Conservation (phyloP, 23 tunicate genomes). For the Corella eumyota region DNA sequence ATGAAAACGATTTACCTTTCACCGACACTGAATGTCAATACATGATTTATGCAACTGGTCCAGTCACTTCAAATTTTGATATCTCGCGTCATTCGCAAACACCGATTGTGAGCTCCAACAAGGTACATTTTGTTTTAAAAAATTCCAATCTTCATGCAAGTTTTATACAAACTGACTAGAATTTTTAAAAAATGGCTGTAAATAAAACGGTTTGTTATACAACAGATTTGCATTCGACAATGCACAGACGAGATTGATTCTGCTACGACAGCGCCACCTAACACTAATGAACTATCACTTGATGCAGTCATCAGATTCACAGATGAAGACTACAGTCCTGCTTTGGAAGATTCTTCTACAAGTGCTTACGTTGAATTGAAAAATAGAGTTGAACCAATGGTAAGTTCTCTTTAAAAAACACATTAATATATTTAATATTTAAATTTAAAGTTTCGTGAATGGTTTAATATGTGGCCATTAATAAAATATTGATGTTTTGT, state of each 20-base stretch:
- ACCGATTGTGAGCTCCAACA: constrained; percentile 20
- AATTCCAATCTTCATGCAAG: no score
- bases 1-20: constrained; percentile 20
- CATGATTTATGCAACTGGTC: constrained; percentile 40
- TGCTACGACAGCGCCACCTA: no score
- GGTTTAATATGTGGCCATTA: no score
- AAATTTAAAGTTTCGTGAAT: no score
- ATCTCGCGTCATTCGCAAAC: constrained; percentile 17
- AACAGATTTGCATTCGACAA: constrained; percentile 36
- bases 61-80: neutral
- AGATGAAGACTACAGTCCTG: constrained; percentile 7
- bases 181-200: neutral
- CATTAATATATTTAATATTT: no score
- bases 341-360: constrained; percentile 12
- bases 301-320: constrained; percentile 3
- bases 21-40: constrained; percentile 31
- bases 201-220: neutral
- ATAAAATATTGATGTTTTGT: no score
- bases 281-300: no score
- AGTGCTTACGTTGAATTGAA: neutral
- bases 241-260: no score
- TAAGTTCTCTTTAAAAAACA: neutral
- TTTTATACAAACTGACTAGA: no score
- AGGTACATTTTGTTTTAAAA: no score
- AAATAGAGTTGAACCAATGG: constrained; percentile 12